Base-by-base conservation (phyloP, 2,797 vertebrate genomes). In the Brachyalestes nurse region DNA sequence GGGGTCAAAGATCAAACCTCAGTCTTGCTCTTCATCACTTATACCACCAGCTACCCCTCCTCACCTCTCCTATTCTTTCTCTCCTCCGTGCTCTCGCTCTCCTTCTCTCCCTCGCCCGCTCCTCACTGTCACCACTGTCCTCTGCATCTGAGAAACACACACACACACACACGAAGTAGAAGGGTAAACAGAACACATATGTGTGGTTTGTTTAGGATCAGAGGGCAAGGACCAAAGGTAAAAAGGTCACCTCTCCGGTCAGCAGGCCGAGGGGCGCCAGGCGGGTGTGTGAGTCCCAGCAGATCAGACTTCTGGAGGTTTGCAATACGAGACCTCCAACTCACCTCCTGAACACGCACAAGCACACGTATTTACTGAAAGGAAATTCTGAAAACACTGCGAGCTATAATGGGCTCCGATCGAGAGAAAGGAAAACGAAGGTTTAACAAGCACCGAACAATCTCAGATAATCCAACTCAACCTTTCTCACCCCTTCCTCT, bases 281-380 rank as follows among this genome's bases (percentile, higher is more conserved):
- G 89, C 0, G 95, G 95, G 84, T 94, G 93, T 0, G 95, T 96
- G 81, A 96, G 93, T 77, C 95, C 95, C 88, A 96, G 88, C 76
- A 96, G 92, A 87, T 96, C 95, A 0, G 95, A 95, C 91, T 96
- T 96, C 90, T 96, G 95, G 84, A 96, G 89, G 83, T 93, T 96
- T 87, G 95, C 95, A 38, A 96, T 95, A 23, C 95, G 93, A 87
- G 95, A 95, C 84, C 95, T 93, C 95, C 95, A 96, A 88, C 93
- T 96, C 83, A 95, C 93, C 90, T 96, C 95, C 93, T 95, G 87
- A 73, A 78, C 13, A 12, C 86, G 87, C 62, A 83, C 58, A 88
- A 23, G 28, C 79, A 6, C 2, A 10, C 28, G 55, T 1, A 72
- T 0, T 28, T 1, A 60, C 1, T 12, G 19, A 21, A 77, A 45